Conservation (phyloP, 2,797 vertebrate genomes). For the Anas capensis region DNA sequence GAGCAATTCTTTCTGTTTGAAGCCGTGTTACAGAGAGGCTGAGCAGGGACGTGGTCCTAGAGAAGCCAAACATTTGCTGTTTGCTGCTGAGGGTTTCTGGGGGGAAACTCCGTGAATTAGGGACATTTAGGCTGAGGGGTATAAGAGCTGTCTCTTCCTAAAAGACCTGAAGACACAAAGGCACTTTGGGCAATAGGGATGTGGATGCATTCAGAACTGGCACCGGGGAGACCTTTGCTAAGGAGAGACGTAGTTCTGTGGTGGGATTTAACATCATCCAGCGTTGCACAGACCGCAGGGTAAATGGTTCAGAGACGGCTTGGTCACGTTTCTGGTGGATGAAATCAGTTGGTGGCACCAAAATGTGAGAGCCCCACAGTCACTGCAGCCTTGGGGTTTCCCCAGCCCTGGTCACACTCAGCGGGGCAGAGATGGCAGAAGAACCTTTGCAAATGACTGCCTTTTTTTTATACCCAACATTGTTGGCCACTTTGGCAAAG, state of each 20-base stretch:
- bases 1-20: not conserved
- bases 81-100: not conserved
- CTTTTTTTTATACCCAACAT: fast-evolving
- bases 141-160: not conserved
- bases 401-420: fast-evolving
- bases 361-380: not conserved
- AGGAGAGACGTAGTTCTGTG: fast-evolving
- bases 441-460: not conserved
- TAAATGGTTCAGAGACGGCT: not conserved
- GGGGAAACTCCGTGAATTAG: not conserved
- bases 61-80: not conserved
- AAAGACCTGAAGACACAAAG: not conserved
- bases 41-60: not conserved
- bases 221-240: fast-evolving
- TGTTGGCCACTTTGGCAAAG: not conserved
- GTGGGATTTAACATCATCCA: not conserved
- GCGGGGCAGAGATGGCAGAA: not conserved
- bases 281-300: not conserved
- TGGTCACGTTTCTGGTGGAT: not conserved
- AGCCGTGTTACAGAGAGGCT: fast-evolving
- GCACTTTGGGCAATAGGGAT: fast-evolving
- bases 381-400: not conserved
- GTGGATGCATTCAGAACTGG: not conserved
- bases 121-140: not conserved
- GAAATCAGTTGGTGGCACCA: not conserved